phyloP scores from a whole-genome alignment of 30 jellyfish, hydroid and myxozoan genomes.

The Aurelia sp. region DNA sequence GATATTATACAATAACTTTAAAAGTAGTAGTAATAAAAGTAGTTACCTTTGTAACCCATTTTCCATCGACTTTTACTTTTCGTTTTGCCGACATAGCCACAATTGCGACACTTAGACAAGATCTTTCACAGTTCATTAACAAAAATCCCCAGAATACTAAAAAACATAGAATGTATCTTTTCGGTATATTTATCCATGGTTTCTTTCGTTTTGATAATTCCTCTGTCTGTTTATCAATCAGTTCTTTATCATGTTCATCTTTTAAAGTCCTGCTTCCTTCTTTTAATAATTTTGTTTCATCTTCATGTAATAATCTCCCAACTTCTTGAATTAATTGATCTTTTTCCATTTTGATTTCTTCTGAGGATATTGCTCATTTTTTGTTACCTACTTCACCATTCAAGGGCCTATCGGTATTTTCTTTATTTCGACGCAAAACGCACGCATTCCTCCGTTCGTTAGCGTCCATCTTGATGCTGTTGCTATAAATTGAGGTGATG shows the following conservation, averaged over 20 bases:
- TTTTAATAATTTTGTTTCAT: neutral
- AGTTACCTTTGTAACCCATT: constrained; percentile 88
- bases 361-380: constrained; percentile 6
- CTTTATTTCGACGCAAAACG: neutral
- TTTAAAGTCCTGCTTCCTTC: neutral
- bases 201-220: neutral
- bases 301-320: constrained; percentile 39
- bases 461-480: constrained; percentile 37
- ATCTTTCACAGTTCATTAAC: constrained; percentile 97
- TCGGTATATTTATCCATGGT: constrained; percentile 62
- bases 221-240: neutral
- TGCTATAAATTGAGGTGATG: constrained; percentile 69
- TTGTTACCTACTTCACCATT: neutral
- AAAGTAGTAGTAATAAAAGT: no score
- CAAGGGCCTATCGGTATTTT: neutral
- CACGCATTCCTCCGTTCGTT: neutral
- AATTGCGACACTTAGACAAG: constrained; percentile 97
- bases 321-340: constrained; percentile 15
- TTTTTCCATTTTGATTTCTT: constrained; percentile 35
- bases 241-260: neutral
- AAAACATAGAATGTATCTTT: constrained; percentile 83
- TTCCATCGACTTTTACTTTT: constrained; percentile 76
- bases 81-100: constrained; percentile 95
- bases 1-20: no score
- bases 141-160: constrained; percentile 83